Conservation (phyloP, 2,888 invertebrate genomes). For the Cantharis rustica region DNA sequence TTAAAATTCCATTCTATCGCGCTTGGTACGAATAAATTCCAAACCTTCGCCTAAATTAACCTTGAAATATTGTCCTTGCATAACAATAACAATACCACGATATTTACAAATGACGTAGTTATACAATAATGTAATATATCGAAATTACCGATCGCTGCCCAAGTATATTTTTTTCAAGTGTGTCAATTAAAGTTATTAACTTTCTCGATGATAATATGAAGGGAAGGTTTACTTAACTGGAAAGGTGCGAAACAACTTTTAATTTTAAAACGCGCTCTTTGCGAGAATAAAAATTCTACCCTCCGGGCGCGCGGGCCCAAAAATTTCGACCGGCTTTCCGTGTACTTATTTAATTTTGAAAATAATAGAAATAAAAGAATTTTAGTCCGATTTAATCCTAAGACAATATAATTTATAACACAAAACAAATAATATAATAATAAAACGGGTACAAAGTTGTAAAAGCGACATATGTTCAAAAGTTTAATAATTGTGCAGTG, state of each 20-base stretch:
- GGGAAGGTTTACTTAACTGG: background rate
- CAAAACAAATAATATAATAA: too few species aligned
- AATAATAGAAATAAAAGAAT: too few species aligned
- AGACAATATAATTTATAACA: too few species aligned
- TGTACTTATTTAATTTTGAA: too few species aligned
- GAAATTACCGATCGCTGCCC: background rate
- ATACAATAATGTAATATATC: background rate
- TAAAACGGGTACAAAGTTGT: background rate
- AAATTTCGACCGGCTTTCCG: too few species aligned
- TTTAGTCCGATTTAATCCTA: too few species aligned
- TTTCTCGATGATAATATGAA: background rate
- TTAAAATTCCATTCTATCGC: background rate
- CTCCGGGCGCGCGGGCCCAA: background rate
- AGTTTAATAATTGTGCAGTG: too few species aligned
- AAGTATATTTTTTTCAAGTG: background rate
- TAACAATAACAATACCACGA: constrained; percentile 1
- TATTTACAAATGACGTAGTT: background rate
- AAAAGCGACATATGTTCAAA: background rate
- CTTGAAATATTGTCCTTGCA: constrained; percentile 1
- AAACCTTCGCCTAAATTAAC: background rate
- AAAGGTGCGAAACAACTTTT: too few species aligned
- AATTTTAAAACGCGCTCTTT: too few species aligned
- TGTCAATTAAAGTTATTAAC: background rate
- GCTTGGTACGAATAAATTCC: constrained; percentile 1
- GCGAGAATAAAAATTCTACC: too few species aligned